Conservation (phyloP, 2,797 vertebrate species). For the Scolopax rusticola region DNA sequence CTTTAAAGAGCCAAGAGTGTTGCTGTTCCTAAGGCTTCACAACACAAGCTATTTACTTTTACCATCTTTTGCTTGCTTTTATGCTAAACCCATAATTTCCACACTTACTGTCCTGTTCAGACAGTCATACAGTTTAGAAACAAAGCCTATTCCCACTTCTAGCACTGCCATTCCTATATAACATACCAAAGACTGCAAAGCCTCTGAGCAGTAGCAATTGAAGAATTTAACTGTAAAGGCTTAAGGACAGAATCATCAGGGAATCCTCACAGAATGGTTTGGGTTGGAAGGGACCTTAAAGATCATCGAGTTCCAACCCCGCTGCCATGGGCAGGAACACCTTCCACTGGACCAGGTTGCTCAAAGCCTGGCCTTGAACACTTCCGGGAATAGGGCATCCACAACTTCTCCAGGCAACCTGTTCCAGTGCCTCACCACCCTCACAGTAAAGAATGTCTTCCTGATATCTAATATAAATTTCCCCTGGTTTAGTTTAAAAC, state of each 20-base stretch:
- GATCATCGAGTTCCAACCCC: no score
- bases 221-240: constrained; percentile 36
- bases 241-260: not conserved
- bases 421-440: no score
- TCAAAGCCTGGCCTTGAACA: no score
- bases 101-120: not conserved
- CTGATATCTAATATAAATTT: no score
- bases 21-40: not conserved
- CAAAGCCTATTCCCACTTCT: not conserved
- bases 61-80: not conserved
- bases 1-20: not conserved
- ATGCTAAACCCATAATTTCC: not conserved
- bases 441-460: no score
- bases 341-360: no score
- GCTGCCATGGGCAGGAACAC: no score
- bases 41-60: not conserved
- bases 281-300: no score
- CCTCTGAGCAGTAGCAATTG: not conserved
- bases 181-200: not conserved
- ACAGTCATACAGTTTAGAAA: not conserved
- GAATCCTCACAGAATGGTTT: no score
- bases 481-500: no score
- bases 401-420: no score
- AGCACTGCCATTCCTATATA: not conserved
- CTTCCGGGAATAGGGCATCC: no score